Evolutionary conservation across 2,113 vertebrate species (phyloP).

Genomic region (Cardinalis cardinalis): DNA sequence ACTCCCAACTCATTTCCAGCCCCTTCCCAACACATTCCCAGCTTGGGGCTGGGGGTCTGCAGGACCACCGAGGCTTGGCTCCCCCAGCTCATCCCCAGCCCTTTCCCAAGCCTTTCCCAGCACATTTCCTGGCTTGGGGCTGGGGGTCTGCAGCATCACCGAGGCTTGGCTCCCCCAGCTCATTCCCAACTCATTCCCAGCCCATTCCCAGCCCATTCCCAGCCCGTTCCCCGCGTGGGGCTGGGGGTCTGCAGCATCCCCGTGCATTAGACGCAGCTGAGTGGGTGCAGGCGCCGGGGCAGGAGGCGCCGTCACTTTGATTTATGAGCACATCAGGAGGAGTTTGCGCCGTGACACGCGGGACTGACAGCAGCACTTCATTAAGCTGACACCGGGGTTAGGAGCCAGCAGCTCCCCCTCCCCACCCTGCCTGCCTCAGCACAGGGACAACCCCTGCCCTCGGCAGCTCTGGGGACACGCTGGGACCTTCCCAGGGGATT

Average conservation of each 20-base stretch:
- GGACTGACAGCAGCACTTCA: constrained; percentile 90
- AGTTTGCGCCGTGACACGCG: constrained; percentile 85
- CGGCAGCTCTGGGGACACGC: neutral
- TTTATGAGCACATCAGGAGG: constrained; percentile 96
- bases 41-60: too few species aligned
- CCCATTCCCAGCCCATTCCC: neutral
- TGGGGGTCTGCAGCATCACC: too few species aligned
- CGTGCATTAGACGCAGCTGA: constrained; percentile 89
- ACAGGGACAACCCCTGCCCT: neutral
- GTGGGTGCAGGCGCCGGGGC: constrained; percentile 86
- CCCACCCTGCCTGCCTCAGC: neutral
- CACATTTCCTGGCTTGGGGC: too few species aligned
- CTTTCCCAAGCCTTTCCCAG: too few species aligned
- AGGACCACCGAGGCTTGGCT: fast-evolving
- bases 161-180: neutral
- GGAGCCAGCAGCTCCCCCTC: constrained; percentile 11
- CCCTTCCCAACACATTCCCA: too few species aligned
- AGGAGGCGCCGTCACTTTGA: constrained; percentile 90
- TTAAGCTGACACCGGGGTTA: constrained; percentile 83
- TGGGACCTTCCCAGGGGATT: neutral
- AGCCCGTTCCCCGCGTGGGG: neutral
- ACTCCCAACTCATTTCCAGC: too few species aligned
- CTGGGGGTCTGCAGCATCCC: constrained; percentile 68
- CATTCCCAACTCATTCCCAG: too few species aligned
- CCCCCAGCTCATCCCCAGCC: neutral